Evolutionary conservation across 2,113 vertebrate genomes (phyloP).

Genomic region (Bostrychus sinensis): DNA sequence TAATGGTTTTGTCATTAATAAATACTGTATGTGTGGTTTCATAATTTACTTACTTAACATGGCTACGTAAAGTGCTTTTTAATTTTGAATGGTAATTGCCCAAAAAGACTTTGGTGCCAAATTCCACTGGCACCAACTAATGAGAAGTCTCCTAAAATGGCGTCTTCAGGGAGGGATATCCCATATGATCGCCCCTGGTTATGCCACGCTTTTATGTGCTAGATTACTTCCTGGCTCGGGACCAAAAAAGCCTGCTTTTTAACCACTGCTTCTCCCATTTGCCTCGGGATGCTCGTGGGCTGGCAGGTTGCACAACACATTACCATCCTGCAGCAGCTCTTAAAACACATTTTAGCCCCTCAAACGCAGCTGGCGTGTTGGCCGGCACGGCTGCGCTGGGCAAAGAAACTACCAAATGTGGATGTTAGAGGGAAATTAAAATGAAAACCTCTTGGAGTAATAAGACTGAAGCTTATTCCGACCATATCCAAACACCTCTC

Average conservation of each 20-base stretch:
- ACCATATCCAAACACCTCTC: conserved; percentile 31
- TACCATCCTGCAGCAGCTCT: conserved; percentile 79
- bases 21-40: conserved; percentile 58
- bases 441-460: conserved; percentile 68
- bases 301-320: conserved; percentile 78
- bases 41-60: conserved; percentile 72
- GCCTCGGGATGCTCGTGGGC: conserved; percentile 76
- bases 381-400: conserved; percentile 58
- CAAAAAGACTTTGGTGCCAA: conserved; percentile 65
- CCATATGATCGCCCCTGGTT: conserved; percentile 64
- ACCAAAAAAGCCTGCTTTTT: conserved; percentile 82
- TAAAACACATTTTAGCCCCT: conserved; percentile 80
- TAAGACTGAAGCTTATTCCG: too few species aligned
- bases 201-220: conserved; percentile 71
- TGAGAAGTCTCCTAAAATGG: conserved; percentile 50
- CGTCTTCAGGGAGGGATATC: conserved; percentile 61
- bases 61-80: conserved; percentile 67
- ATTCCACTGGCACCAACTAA: conserved; percentile 64
- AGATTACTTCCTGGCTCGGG: conserved; percentile 75
- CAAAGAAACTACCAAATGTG: conserved; percentile 44
- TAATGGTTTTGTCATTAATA: conserved; percentile 32
- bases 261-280: conserved; percentile 81
- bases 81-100: conserved; percentile 75
- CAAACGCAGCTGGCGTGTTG: conserved; percentile 81
- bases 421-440: conserved; percentile 62